Evolutionary conservation across 2,797 vertebrate genomes (phyloP), one percentile per base, ranked within the genome.

Genomic region (Dermochelys coriacea): DNA sequence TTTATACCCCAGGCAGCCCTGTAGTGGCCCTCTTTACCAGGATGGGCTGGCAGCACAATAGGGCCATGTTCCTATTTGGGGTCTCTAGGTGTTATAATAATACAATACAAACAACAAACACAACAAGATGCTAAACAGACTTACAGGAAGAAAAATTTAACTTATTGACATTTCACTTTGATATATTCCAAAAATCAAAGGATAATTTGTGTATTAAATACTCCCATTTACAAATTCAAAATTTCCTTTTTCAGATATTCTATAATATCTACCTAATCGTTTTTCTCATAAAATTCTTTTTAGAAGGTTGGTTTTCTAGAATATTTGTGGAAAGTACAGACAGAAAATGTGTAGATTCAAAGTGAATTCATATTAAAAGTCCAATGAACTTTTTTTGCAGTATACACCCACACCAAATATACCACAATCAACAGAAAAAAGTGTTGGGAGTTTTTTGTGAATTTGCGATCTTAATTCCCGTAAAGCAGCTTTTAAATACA

Each of bases 41-140:
- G 16, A 18, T 64, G 4, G 25, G 6, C 11, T 29, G 21, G 41
- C 37, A 74, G 37, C n/a, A 45, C 23, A 41, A 74, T 25, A 74
- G 6, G 23, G 37, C 21, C n/a, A 6, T 21, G 64, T n/a, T 68
- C 64, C 12, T 45, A 29, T 25, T 29, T 75, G 12, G 74, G 27
- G 14, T 25, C 12, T 47, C 12, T 45, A 27, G 25, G 14, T 29
- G 45, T 34, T 23, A 25, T 14, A 81, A 27, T 47, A 90, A 86
- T 2, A 47, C 0, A 1, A 87, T 4, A 1, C 3, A 64, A 71
- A 54, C 29, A 45, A 84, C 25, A 71, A 21, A 29, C 75, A 47
- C 64, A 68, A 37, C 18, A 68, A 29, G 41, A 4, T 82, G 25
- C 12, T 59, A 54, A 16, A 49, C 0, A 19, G 12, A 59, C 29